These are phyloP conservation scores for Calyptommatus sinebrachiatus DNA, from an alignment of 2,113 vertebrate genomes.

Conservation along the genomic window DNA sequence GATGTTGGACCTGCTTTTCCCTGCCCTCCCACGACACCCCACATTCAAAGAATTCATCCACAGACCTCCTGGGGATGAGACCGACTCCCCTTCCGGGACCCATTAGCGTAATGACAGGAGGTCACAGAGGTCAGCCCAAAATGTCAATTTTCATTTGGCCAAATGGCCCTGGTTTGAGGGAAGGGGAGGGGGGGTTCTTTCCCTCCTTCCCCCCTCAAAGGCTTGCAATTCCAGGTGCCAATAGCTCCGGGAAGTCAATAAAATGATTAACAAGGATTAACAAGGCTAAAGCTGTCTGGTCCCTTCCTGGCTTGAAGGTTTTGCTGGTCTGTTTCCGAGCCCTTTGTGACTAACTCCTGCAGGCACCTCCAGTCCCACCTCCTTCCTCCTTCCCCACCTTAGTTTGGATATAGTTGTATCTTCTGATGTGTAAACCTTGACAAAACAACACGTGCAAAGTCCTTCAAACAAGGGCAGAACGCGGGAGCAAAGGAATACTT, in stretches of 20 bases:
- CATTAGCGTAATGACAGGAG: conserved; percentile 70
- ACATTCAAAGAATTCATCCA: conserved; percentile 47
- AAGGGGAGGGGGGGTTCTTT: conserved; percentile 29
- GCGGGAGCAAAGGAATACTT: no score
- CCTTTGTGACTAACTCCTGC: conserved; percentile 58
- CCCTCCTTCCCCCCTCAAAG: conserved; percentile 47
- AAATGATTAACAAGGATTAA: conserved; percentile 73
- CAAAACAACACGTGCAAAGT: no score
- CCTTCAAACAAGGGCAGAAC: no score
- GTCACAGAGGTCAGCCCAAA: conserved; percentile 68
- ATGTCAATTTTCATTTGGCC: conserved; percentile 71
- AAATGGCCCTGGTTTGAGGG: conserved; percentile 58
- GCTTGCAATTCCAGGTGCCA: conserved; percentile 69
- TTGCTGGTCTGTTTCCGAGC: conserved; percentile 60
- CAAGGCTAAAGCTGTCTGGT: conserved; percentile 46
- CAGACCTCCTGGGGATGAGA: conserved; percentile 48
- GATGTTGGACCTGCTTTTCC: not conserved
- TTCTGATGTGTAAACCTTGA: conserved; percentile 46
- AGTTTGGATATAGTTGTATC: conserved; percentile 63
- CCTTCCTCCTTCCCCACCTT: conserved; percentile 44
- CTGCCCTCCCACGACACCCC: not conserved
- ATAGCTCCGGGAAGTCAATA: conserved; percentile 61
- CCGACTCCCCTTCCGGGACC: conserved; percentile 50
- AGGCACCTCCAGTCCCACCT: no score
- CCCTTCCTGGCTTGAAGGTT: not conserved